A percentile compares a stretch with the other conserved stretches of the same genome.
Conservation (phyloP, 2,113 vertebrate species). For the Pterocles burchelli region DNA sequence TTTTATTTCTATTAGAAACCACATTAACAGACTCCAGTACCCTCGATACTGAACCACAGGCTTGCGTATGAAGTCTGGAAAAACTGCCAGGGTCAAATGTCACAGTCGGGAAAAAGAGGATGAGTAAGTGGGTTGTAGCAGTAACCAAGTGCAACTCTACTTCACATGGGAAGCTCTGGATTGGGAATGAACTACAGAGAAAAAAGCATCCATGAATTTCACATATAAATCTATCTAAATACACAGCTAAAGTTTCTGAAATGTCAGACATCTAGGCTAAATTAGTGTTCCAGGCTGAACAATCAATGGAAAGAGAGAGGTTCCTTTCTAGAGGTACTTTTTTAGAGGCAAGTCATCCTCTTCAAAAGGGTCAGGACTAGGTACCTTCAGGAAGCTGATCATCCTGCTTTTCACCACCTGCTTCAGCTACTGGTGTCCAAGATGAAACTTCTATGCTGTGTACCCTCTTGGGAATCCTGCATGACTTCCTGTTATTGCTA, state of each 20-base stretch:
- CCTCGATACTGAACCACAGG: not conserved
- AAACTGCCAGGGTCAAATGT: not conserved
- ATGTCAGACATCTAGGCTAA: not conserved
- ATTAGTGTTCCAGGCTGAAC: not conserved
- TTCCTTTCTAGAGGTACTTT: not conserved
- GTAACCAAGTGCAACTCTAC: not conserved
- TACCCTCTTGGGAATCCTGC: not conserved
- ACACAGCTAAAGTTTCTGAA: not conserved
- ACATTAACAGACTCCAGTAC: not conserved
- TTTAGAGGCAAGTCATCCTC: not conserved
- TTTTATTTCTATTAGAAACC: constrained; percentile 22
- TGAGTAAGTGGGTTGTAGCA: not conserved
- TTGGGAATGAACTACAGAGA: not conserved
- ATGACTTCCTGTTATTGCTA: not conserved
- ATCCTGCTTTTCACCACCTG: not conserved
- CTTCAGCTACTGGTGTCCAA: not conserved
- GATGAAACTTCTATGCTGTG: not conserved
- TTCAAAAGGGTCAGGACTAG: not conserved
- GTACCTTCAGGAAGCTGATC: not conserved
- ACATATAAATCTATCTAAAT: not conserved
- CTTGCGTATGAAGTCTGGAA: not conserved
- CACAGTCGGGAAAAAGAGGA: fast-evolving
- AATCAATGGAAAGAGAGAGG: too few relatives aligned
- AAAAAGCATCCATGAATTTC: fast-evolving
- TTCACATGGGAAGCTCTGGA: not conserved